phyloP scores from a whole-genome alignment of 2,888 invertebrate genomes.

The Drosophila limbata region DNA sequence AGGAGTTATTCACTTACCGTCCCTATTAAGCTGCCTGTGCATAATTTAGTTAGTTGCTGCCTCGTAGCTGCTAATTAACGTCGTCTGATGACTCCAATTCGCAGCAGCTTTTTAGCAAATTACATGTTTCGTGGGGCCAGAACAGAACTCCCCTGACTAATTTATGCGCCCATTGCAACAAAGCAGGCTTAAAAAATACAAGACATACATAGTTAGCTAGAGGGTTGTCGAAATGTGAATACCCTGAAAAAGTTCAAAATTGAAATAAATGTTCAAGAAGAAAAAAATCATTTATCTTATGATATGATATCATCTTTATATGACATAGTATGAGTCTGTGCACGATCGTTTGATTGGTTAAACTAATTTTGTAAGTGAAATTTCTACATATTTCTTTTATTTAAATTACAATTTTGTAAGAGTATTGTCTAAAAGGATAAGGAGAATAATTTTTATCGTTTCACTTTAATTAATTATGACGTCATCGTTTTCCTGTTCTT shows the following conservation, averaged over 20 bases:
- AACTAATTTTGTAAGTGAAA: neutral
- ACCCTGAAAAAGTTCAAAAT: conserved; percentile 8
- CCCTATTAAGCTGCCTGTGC: conserved; percentile 39
- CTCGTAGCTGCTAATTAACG: conserved; percentile 53
- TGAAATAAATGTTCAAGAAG: too few relatives aligned
- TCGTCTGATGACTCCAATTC: conserved; percentile 61
- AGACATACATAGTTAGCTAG: neutral
- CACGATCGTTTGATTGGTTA: too few relatives aligned
- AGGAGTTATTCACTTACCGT: conserved; percentile 34
- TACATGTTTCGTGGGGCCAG: conserved; percentile 42
- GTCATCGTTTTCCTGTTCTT: conserved; percentile 36
- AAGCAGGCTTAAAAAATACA: conserved; percentile 19
- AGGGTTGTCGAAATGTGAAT: conserved; percentile 4
- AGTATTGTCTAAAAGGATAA: neutral
- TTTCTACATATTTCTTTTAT: neutral
- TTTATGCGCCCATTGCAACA: conserved; percentile 68
- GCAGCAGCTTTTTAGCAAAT: conserved; percentile 57
- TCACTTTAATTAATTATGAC: conserved; percentile 65
- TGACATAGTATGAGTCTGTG: neutral
- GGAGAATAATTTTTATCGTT: conserved; percentile 4
- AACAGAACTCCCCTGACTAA: conserved; percentile 54
- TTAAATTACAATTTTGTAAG: neutral
- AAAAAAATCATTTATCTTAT: neutral
- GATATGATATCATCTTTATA: neutral
- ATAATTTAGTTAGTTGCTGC: conserved; percentile 51